Base-by-base conservation (phyloP, 2,888 invertebrate genomes). In the Amphiduros pacificus region DNA sequence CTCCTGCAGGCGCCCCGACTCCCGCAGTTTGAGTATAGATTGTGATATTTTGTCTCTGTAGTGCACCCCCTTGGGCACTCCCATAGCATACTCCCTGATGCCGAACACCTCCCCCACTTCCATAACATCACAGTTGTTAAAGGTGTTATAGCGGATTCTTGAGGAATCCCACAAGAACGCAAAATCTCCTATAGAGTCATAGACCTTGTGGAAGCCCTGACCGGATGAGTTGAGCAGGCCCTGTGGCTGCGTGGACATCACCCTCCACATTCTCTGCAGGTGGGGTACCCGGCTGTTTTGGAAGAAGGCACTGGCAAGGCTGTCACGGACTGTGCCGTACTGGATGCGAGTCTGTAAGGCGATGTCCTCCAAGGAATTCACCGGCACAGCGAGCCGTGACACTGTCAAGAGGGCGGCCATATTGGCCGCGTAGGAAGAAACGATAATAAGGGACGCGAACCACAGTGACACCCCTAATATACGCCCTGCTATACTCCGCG, bases 91-190 rank as follows among this genome's bases (percentile, higher is more conserved):
- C 4, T 77, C 76, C 55, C 77, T 77, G n/a, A 75, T 74, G 55
- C 76, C 77, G 66, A 79, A 78, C 31, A 74, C 72, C 24, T 78
- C 77, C 2, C 77, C 78, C 5, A 80, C 76, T 62, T 77, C 77
- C 73, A 76, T 76, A 53, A 77, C 84, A 81, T 96, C 95, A 77
- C 95, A 72, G 57, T 65, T 60, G 27, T 74, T 72, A 65, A 77
- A 66, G 41, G 75, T 75, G 17, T 75, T 74, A 63, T 75, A 73
- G 61, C 74, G 76, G 63, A 75, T 74, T 66, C 78, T 77, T 2
- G 77, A 77, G n/a, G 76, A 77, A 63, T 80, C 79, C 80, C 80
- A 80, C 66, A 80, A 76, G 65, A 80, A 80, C 17, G 78, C 79
- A 62, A 78, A 78, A 54, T 76, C 69, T 41, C 74, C 77, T 9